Percentiles rank a stretch among this genome's conserved stretches.
These are phyloP conservation scores for Ephialtes manifestator DNA, from an alignment of 2,888 invertebrate genomes.

Conservation along the genomic window DNA sequence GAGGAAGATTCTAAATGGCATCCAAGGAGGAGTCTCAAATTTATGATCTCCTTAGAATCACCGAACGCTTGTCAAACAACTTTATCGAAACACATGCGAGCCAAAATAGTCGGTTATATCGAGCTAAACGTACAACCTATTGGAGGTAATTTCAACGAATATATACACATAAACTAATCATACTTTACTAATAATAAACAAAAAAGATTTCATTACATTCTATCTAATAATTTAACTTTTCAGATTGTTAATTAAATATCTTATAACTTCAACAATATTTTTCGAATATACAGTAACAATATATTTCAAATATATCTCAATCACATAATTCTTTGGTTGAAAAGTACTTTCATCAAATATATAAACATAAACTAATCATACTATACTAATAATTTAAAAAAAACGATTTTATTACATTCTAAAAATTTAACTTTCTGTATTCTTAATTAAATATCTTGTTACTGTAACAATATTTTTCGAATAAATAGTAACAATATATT, in stretches of 20 bases:
- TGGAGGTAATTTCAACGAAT: conserved; percentile 73
- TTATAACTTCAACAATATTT: background rate
- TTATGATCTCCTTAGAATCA: conserved; percentile 79
- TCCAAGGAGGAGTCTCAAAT: conserved; percentile 80
- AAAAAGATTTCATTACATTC: background rate
- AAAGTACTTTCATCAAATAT: no score
- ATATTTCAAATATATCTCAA: no score
- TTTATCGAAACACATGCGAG: conserved; percentile 73
- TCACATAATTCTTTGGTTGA: no score
- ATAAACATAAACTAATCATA: no score
- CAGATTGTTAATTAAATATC: background rate
- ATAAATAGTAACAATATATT: background rate
- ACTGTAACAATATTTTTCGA: background rate
- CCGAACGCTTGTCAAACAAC: conserved; percentile 75
- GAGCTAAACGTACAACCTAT: conserved; percentile 76
- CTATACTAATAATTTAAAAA: no score
- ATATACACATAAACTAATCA: background rate
- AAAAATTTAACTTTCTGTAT: no score
- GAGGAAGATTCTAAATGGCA: conserved; percentile 76
- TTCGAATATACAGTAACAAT: background rate
- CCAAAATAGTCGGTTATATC: conserved; percentile 79
- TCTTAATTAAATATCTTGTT: background rate
- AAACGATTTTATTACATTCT: no score
- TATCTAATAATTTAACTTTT: conserved; percentile 1
- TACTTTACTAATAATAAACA: background rate